phyloP scores from a whole-genome alignment of 2,113 vertebrate genomes.

The Percopsis transmontana region DNA sequence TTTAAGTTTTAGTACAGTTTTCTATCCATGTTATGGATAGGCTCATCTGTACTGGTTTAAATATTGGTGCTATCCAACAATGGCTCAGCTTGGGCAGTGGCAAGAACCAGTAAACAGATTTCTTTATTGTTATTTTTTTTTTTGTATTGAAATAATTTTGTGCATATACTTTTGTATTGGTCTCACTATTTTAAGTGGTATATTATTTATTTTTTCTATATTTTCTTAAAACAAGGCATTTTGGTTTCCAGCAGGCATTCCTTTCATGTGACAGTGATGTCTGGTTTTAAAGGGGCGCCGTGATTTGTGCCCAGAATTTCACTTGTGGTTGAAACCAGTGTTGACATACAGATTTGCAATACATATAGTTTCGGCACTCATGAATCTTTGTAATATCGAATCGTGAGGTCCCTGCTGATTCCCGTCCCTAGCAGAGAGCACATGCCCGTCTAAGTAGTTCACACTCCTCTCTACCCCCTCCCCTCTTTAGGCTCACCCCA shows the following conservation, averaged over 20 bases:
- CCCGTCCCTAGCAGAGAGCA: too few species aligned
- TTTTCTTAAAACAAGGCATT: slow-evolving; percentile 73
- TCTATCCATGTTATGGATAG: slow-evolving; percentile 10
- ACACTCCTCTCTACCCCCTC: too few species aligned
- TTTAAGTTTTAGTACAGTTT: slow-evolving; percentile 36
- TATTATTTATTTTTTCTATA: slow-evolving; percentile 77
- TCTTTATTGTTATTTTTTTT: slow-evolving; percentile 56
- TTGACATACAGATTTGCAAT: too few species aligned
- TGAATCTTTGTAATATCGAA: too few species aligned
- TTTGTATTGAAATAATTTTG: slow-evolving; percentile 40
- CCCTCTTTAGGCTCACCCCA: too few species aligned
- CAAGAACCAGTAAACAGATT: slow-evolving; percentile 53
- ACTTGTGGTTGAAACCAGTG: neutral
- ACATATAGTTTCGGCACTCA: too few species aligned
- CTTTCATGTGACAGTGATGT: slow-evolving; percentile 55
- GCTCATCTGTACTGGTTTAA: slow-evolving; percentile 38
- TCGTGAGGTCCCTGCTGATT: too few species aligned
- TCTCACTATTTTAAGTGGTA: slow-evolving; percentile 71
- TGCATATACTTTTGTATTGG: slow-evolving; percentile 70
- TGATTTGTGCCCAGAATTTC: too few species aligned
- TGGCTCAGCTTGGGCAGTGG: slow-evolving; percentile 39
- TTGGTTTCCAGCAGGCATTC: slow-evolving; percentile 74
- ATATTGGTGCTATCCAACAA: slow-evolving; percentile 48
- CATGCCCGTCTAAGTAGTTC: too few species aligned
- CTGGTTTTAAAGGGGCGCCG: slow-evolving; percentile 17